Evolutionary conservation across 2,797 vertebrate species (phyloP).

Genomic region (Xenops minutus): DNA sequence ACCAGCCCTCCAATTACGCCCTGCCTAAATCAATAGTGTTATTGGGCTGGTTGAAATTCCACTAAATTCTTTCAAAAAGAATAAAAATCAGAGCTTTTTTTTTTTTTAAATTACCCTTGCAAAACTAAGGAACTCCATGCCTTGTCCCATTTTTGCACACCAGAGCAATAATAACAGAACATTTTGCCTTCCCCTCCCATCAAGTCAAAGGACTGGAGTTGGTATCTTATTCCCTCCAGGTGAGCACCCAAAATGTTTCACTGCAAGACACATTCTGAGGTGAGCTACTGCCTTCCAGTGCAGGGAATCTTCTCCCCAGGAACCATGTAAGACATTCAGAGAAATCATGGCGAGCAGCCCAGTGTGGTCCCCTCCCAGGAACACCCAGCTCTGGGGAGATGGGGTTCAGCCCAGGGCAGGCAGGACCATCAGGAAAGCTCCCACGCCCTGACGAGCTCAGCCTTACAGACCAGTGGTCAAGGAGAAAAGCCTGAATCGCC

Average conservation of each 20-base stretch:
- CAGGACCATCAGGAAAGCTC: fast-evolving
- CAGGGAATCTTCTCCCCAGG: not conserved
- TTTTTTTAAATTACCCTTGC: not conserved
- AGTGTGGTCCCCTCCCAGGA: fast-evolving
- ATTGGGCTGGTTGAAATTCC: not conserved
- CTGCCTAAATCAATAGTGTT: not conserved
- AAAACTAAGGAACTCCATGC: not conserved
- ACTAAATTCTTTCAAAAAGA: not conserved
- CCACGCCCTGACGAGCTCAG: not conserved
- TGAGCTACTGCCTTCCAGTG: not conserved
- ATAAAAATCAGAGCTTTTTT: not conserved
- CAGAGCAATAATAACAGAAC: not conserved
- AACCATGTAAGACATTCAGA: fast-evolving
- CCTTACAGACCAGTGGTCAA: fast-evolving
- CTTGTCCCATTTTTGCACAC: not conserved
- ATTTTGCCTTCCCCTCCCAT: not conserved
- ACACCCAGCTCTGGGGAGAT: fast-evolving
- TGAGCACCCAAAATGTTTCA: not conserved
- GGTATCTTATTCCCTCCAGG: not conserved
- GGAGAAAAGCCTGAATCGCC: not conserved
- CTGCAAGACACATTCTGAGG: not conserved
- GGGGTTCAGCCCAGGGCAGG: fast-evolving
- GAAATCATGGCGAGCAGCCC: fast-evolving
- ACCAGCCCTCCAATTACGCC: not conserved
- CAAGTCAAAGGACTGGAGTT: not conserved